These are phyloP conservation scores for Zaprionus lineosus DNA, from an alignment of 2,888 invertebrate genomes.

Conservation along the genomic window DNA sequence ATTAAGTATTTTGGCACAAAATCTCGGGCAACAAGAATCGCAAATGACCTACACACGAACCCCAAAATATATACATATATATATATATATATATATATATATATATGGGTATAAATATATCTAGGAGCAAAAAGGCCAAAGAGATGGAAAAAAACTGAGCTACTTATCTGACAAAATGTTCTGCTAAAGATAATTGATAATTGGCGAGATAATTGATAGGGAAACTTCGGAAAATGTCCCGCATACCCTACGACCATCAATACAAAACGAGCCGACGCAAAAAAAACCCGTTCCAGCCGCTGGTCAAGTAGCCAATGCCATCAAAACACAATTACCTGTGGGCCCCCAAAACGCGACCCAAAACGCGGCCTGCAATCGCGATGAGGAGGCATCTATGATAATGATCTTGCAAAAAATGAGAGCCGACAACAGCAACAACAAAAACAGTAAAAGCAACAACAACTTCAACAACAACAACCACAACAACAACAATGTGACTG, in stretches of 20 bases:
- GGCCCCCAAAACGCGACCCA: constrained; percentile 24
- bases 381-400: constrained; percentile 55
- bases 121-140: too few relatives aligned
- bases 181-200: neutral
- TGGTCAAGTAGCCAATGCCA: constrained; percentile 62
- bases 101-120: too few relatives aligned
- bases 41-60: constrained; percentile 24
- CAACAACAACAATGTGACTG: too few relatives aligned
- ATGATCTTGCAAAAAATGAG: constrained; percentile 66
- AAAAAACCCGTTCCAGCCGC: constrained; percentile 51
- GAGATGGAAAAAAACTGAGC: too few relatives aligned
- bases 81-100: too few relatives aligned
- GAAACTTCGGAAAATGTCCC: constrained; percentile 10
- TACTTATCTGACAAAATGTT: too few relatives aligned
- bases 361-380: constrained; percentile 69
- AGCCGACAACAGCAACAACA: constrained; percentile 6
- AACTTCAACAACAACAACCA: constrained; percentile 6
- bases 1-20: constrained; percentile 5
- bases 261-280: neutral
- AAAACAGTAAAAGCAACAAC: constrained; percentile 9
- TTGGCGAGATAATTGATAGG: neutral
- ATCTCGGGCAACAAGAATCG: constrained; percentile 25
- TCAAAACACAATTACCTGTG: constrained; percentile 66
- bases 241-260: constrained; percentile 35
- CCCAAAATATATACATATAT: too few relatives aligned